These are phyloP conservation scores for Morelia viridis DNA, from an alignment of 2,797 vertebrate genomes.

Conservation along the genomic window DNA sequence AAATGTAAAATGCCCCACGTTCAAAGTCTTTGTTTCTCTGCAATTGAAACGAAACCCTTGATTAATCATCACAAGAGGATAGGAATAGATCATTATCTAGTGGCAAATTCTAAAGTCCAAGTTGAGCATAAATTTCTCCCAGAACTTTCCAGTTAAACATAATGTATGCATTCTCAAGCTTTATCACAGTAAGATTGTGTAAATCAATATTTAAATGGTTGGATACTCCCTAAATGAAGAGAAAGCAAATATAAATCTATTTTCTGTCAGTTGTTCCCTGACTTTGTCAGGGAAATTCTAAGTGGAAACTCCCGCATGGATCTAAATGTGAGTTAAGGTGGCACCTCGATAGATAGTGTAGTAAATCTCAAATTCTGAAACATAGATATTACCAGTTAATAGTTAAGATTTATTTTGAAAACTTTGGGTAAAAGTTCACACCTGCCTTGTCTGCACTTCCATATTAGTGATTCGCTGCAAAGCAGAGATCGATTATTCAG, in stretches of 20 bases:
- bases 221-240: neutral
- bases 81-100: neutral
- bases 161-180: neutral
- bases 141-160: neutral
- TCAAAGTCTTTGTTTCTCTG: neutral
- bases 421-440: neutral
- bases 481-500: neutral
- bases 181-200: neutral
- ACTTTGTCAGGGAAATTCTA: neutral
- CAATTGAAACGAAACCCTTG: neutral
- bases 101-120: neutral
- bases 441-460: neutral
- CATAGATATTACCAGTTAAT: neutral
- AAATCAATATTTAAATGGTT: neutral
- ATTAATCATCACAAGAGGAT: neutral
- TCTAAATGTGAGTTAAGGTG: neutral
- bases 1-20: neutral
- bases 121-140: neutral
- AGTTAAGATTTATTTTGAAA: neutral
- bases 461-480: neutral
- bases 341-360: neutral
- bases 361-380: neutral
- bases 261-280: neutral
- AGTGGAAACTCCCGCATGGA: neutral
- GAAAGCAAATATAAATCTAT: neutral